A percentile compares a stretch with the other conserved stretches of the same genome.
phyloP scores from a whole-genome alignment of 2,888 invertebrate genomes.

The Halictus quadricinctus region DNA sequence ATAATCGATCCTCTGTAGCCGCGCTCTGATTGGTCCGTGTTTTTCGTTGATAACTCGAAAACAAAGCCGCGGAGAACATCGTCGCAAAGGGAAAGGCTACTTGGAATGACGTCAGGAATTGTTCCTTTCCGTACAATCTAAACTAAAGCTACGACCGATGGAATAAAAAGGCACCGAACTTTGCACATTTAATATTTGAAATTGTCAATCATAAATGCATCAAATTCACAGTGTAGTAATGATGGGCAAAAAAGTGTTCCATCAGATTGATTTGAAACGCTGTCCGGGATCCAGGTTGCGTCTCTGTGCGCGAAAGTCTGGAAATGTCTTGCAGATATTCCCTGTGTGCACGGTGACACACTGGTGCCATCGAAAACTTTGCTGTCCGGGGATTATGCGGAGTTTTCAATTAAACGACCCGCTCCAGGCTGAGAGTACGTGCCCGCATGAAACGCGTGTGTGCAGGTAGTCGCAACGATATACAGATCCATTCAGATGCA shows the following conservation, averaged over 20 bases:
- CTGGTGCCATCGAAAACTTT: conserved; percentile 42
- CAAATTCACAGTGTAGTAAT: neutral
- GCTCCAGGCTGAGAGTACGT: neutral
- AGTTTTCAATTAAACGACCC: conserved; percentile 54
- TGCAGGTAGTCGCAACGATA: neutral
- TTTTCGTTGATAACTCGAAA: too few species aligned
- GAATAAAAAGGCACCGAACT: too few species aligned
- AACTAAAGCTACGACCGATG: too few species aligned
- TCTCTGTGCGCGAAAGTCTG: conserved; percentile 29
- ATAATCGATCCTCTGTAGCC: too few species aligned
- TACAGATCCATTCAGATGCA: neutral
- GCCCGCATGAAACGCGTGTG: conserved; percentile 4
- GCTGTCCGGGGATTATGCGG: conserved; percentile 43
- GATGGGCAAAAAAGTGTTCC: neutral
- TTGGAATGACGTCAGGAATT: too few species aligned
- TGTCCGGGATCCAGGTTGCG: neutral
- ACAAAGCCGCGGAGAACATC: too few species aligned
- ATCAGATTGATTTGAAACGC: conserved; percentile 21
- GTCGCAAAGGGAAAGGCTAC: too few species aligned
- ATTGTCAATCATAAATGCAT: too few species aligned
- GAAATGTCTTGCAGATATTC: conserved; percentile 46
- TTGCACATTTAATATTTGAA: too few species aligned
- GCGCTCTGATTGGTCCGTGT: too few species aligned
- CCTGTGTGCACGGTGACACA: conserved; percentile 29
- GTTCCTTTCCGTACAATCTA: too few species aligned